Evolutionary conservation across 2,797 vertebrate genomes (phyloP).

Genomic region (Acrossocheilus wenchowensis): DNA sequence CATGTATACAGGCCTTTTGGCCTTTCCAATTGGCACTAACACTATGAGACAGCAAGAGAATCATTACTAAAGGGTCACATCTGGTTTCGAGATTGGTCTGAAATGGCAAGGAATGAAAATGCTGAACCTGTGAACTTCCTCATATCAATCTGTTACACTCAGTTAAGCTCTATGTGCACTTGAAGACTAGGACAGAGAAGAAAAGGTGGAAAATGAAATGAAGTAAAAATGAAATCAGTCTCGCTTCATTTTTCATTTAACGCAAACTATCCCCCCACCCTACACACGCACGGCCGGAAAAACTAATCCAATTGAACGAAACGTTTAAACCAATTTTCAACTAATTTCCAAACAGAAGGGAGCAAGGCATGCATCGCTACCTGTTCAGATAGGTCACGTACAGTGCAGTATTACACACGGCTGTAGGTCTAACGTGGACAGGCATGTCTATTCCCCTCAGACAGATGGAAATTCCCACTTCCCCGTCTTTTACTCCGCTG

Average conservation of each 20-base stretch:
- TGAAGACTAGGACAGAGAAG: conserved; percentile 53
- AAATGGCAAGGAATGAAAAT: conserved; percentile 60
- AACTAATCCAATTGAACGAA: conserved; percentile 30
- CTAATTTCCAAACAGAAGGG: conserved; percentile 49
- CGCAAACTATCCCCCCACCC: background rate
- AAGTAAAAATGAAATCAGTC: conserved; percentile 56
- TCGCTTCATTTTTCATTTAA: conserved; percentile 56
- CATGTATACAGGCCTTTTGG: conserved; percentile 6
- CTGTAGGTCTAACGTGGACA: conserved; percentile 33
- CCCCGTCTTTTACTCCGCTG: background rate
- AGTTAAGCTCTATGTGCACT: conserved; percentile 59
- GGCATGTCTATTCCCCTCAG: conserved; percentile 7
- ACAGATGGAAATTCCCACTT: conserved; percentile 24
- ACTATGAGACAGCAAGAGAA: conserved; percentile 39
- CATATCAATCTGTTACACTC: conserved; percentile 60
- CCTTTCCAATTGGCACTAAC: conserved; percentile 44
- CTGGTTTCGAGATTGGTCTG: conserved; percentile 59
- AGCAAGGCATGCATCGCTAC: background rate
- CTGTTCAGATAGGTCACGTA: background rate
- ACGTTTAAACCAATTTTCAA: conserved; percentile 37
- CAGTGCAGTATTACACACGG: conserved; percentile 22
- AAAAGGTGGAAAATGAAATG: conserved; percentile 51
- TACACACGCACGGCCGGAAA: background rate
- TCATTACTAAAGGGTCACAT: conserved; percentile 59
- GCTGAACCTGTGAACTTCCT: conserved; percentile 59